Evolutionary conservation across 2,888 invertebrate genomes (phyloP).

Genomic region (Noctua janthina): DNA sequence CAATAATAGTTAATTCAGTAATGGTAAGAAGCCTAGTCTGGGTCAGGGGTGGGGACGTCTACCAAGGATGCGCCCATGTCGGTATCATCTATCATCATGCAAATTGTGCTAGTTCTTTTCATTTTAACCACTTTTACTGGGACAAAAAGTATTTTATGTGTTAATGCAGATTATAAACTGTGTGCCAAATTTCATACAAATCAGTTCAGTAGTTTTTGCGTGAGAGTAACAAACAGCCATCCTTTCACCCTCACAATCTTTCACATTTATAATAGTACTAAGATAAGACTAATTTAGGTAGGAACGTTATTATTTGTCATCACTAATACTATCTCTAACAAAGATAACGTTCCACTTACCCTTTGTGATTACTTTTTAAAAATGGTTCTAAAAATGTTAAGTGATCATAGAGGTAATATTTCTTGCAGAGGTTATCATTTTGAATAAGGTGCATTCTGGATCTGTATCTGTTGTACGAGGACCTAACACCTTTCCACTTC

Average conservation of each 20-base stretch:
- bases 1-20: not conserved
- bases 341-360: slow-evolving; percentile 59
- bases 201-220: not conserved
- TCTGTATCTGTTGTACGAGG: slow-evolving; percentile 73
- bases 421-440: slow-evolving; percentile 59
- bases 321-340: not conserved
- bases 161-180: not conserved
- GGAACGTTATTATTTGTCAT: not conserved
- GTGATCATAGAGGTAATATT: slow-evolving; percentile 74
- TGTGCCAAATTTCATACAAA: not conserved
- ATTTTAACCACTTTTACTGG: not conserved
- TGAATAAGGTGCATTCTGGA: slow-evolving; percentile 59
- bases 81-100: not conserved
- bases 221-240: not conserved
- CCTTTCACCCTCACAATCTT: not conserved
- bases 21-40: not conserved
- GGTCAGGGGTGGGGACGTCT: not conserved
- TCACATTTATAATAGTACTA: not conserved
- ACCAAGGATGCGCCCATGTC: not conserved
- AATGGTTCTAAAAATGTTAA: slow-evolving; percentile 73
- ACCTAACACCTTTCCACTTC: slow-evolving; percentile 77
- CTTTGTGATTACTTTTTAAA: slow-evolving; percentile 65
- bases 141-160: not conserved
- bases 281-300: not conserved
- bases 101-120: not conserved